Conservation (phyloP, 2,113 vertebrate species). For the Pseudopipra pipra region DNA sequence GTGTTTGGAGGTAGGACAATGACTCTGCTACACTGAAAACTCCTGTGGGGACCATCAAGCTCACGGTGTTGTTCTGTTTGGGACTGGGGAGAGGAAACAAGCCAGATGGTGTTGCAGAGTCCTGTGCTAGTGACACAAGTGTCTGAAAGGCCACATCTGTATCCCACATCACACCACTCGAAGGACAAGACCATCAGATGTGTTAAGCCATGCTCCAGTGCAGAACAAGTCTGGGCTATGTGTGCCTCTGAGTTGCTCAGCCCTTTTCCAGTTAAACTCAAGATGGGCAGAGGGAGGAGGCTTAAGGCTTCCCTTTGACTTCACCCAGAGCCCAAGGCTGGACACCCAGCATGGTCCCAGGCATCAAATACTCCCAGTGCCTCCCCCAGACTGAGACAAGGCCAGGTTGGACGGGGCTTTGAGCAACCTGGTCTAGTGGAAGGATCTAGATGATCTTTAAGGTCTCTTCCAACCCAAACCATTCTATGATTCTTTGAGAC, state of each 20-base stretch:
- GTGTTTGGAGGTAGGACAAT: background rate
- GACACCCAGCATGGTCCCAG: background rate
- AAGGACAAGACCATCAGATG: background rate
- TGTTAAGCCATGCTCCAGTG: accelerated
- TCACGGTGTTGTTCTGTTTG: background rate
- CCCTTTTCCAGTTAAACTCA: background rate
- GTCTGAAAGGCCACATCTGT: background rate
- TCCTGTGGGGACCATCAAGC: accelerated
- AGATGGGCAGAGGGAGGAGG: background rate
- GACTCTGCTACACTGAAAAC: background rate
- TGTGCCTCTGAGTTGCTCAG: background rate
- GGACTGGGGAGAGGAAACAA: background rate
- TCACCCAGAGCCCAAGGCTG: background rate
- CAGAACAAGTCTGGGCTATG: background rate
- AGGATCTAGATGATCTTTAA: background rate
- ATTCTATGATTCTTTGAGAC: background rate
- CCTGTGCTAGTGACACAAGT: too few species aligned
- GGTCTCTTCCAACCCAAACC: background rate
- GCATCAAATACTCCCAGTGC: background rate
- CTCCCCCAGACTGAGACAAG: background rate
- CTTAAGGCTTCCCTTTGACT: background rate
- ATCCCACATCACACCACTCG: accelerated
- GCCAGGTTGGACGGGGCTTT: background rate
- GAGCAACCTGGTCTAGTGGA: too few species aligned
- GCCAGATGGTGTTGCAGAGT: background rate